phyloP scores from a whole-genome alignment of 2,113 vertebrate species.

The Suncus etruscus region DNA sequence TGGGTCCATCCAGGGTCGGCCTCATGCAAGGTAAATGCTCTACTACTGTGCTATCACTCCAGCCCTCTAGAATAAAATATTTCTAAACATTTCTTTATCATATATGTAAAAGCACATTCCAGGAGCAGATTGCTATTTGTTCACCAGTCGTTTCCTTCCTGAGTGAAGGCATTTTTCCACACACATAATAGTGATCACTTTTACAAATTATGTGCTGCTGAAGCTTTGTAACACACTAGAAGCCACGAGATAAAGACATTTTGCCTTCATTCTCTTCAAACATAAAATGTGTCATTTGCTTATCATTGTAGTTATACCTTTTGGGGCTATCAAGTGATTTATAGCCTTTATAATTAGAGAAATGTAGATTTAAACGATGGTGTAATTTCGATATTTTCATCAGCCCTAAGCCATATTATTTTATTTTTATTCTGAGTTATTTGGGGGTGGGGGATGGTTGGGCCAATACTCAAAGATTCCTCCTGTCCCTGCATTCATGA shows the following conservation, averaged over 20 bases:
- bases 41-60: too few relatives aligned
- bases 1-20: too few relatives aligned
- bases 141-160: background rate
- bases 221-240: slow-evolving; percentile 18
- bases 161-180: background rate
- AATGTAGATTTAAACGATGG: slow-evolving; percentile 22
- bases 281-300: slow-evolving; percentile 28
- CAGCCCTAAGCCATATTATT: background rate
- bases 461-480: too few relatives aligned
- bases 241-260: background rate
- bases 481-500: too few relatives aligned
- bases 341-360: slow-evolving; percentile 38
- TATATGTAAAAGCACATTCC: background rate
- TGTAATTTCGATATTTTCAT: slow-evolving; percentile 45
- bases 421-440: slow-evolving; percentile 25
- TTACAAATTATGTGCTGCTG: slow-evolving; percentile 14
- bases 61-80: too few relatives aligned
- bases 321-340: slow-evolving; percentile 8
- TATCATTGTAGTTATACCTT: background rate
- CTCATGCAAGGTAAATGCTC: too few relatives aligned
- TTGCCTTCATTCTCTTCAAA: slow-evolving; percentile 42
- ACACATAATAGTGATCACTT: background rate
- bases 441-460: too few relatives aligned
- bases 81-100: background rate
- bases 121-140: background rate